Evolutionary conservation across 2,113 vertebrate species (phyloP), one percentile per base, ranked within the genome.

Genomic region (Asarcornis scutulata): DNA sequence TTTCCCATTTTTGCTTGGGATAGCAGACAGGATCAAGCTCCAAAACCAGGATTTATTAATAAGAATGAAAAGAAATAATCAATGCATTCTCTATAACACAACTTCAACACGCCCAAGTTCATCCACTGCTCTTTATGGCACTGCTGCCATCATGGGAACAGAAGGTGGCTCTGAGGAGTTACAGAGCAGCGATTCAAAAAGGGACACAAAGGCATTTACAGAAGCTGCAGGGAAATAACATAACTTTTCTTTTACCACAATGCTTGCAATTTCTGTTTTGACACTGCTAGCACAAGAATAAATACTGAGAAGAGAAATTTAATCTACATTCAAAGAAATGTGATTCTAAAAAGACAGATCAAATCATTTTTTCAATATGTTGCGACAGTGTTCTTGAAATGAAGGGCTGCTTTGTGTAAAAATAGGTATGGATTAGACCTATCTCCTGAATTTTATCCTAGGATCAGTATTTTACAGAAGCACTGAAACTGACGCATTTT

Each of bases 141-240:
- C 60, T 62, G 64, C 72, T 96, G 68, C 86, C 72, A 74, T 40
- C 80, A 86, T 8, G 85, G 86, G 67, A 27, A 16, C 0, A 52
- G 56, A 62, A 73, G 59, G 50, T 17, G 46, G 64, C 73, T 86
- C 40, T 63, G 58, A 69, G 46, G 62, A 82, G 62, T 17, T 73
- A 29, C 40, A 86, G 82, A 92, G 52, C 18, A 79, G 58, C 0
- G 0, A 23, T 91, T 96, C 50, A 48, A 20, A 80, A 92, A 62
- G 83, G 82, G 66, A 86, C 72, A 83, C 40, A 86, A 86, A 95
- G 36, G 36, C 85, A 90, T 86, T 91, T 91, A 79, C 48, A 69
- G 69, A 86, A 72, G 44, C 69, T 79, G 23, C 29, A 63, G 52
- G 6, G 32, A 93, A 93, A 95, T 40, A 2, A 56, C 81, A 32